These are phyloP conservation scores for Thermophis baileyi DNA, from an alignment of 2,113 vertebrate genomes.

Conservation along the genomic window DNA sequence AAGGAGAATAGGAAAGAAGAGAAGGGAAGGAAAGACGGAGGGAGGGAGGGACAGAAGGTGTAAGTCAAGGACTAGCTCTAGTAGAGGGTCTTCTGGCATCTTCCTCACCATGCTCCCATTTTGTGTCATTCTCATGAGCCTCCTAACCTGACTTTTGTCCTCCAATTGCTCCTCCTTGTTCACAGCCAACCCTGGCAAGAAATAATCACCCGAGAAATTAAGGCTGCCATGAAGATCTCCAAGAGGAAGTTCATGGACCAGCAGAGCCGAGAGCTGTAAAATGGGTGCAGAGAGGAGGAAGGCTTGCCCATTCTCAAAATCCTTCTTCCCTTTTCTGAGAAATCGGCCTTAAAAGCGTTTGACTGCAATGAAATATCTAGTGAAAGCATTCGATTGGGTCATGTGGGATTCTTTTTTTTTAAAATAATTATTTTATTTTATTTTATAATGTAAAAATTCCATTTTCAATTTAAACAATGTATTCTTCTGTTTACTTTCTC, in stretches of 20 bases:
- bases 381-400: too few species aligned
- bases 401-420: too few species aligned
- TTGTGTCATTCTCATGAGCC: fast-evolving
- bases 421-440: too few species aligned
- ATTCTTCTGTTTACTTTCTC: too few species aligned
- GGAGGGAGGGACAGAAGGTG: not conserved
- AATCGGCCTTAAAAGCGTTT: not conserved
- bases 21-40: not conserved
- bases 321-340: not conserved
- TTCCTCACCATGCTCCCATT: not conserved
- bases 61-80: not conserved
- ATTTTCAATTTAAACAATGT: too few species aligned
- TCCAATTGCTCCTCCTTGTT: not conserved
- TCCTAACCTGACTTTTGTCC: too few species aligned
- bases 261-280: not conserved
- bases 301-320: not conserved
- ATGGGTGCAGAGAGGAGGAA: not conserved
- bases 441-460: too few species aligned
- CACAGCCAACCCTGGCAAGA: conserved; percentile 82
- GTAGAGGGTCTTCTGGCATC: not conserved
- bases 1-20: fast-evolving
- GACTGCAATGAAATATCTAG: not conserved
- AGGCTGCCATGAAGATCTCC: conserved; percentile 74
- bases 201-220: conserved; percentile 82
- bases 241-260: conserved; percentile 30